Percentiles rank a stretch among this genome's conserved stretches.
Evolutionary conservation across 2,797 vertebrate genomes (phyloP).

Genomic region (Amphiprion clarkii): DNA sequence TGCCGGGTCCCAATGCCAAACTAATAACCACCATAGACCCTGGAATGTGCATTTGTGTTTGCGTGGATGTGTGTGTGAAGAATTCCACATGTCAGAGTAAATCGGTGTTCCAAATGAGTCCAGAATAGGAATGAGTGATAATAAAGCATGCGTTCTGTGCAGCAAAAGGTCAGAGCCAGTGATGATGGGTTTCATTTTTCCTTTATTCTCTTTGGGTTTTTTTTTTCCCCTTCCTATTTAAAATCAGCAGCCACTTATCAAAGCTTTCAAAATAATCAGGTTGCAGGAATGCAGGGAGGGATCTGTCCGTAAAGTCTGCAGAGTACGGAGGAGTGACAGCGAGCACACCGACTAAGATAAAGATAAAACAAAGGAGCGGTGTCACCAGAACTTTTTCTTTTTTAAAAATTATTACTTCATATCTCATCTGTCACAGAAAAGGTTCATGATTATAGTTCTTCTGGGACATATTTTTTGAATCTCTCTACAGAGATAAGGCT

Average conservation of each 20-base stretch:
- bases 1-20: constrained; percentile 75
- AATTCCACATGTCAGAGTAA: constrained; percentile 75
- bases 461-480: constrained; percentile 36
- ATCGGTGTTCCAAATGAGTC: constrained; percentile 71
- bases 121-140: constrained; percentile 66
- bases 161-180: constrained; percentile 76
- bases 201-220: constrained; percentile 37
- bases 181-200: constrained; percentile 69
- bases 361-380: constrained; percentile 71
- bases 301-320: constrained; percentile 46
- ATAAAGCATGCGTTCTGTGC: constrained; percentile 59
- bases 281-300: constrained; percentile 63
- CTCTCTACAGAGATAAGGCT: constrained; percentile 50
- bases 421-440: constrained; percentile 68
- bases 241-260: constrained; percentile 75
- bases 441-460: constrained; percentile 50
- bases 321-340: constrained; percentile 45
- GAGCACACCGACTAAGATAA: constrained; percentile 59
- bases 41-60: constrained; percentile 68
- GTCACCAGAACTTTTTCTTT: constrained; percentile 50
- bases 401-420: constrained; percentile 40
- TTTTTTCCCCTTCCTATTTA: constrained; percentile 38
- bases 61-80: constrained; percentile 68
- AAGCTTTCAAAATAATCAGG: constrained; percentile 74
- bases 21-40: constrained; percentile 70